Percentiles rank a stretch among this genome's conserved stretches.
These are phyloP conservation scores for Propithecus deckenii DNA, from an alignment of 2,797 vertebrate species.

Conservation along the genomic window DNA sequence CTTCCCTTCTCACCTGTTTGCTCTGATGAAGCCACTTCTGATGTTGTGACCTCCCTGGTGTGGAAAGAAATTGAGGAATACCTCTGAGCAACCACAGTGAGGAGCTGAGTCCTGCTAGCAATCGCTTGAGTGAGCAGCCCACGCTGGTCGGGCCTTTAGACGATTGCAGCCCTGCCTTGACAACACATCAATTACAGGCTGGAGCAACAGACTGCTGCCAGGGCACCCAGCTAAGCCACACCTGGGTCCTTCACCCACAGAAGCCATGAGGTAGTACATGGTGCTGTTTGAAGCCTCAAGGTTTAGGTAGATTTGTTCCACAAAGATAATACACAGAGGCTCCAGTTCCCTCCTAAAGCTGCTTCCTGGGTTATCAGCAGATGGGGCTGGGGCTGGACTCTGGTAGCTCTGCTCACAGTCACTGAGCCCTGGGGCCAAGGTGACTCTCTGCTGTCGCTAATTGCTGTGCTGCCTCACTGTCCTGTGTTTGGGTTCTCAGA, in stretches of 20 bases:
- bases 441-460: background rate
- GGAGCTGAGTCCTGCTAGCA: background rate
- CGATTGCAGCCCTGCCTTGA: background rate
- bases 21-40: background rate
- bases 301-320: background rate
- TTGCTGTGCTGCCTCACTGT: background rate
- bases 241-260: background rate
- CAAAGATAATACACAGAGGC: rapidly evolving
- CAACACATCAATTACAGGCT: background rate
- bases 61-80: background rate
- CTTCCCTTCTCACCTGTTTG: background rate
- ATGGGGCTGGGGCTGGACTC: background rate
- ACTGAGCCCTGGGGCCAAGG: rapidly evolving
- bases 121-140: background rate
- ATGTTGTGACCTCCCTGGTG: background rate
- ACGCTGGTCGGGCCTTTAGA: rapidly evolving
- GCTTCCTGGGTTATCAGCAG: background rate
- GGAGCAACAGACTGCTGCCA: background rate
- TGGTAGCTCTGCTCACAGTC: background rate
- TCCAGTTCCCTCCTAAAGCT: background rate
- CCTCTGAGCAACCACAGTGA: background rate
- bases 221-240: background rate
- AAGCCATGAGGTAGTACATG: background rate
- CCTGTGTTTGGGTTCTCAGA: background rate
- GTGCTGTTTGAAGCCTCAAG: background rate